Base-by-base conservation (phyloP, 2,797 vertebrate species). In the Gallinago stenura region DNA sequence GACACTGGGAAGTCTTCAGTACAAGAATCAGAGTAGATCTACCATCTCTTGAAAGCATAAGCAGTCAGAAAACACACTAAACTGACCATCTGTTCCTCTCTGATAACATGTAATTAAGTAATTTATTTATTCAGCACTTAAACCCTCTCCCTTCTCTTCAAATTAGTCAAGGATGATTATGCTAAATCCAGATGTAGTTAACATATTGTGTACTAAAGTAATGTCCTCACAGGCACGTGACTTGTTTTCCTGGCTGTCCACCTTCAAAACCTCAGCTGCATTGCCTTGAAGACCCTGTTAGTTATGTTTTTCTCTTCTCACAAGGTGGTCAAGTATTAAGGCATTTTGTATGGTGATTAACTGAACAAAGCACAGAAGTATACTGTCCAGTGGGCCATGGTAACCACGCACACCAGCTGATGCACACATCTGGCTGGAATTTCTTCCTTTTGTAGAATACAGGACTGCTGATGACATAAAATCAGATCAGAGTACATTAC, bases 71-170 rank as follows among this genome's bases (percentile, higher is more conserved):
- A 96, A 86, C 72, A 78, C 72, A 77, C 86, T 97, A 90, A 96
- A 94, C 90, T 97, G 97, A 96, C 97, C 97, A 98, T 98, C 97
- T 97, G 96, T 93, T 98, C 93, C 89, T 95, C 95, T 96, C 92
- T 51, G 80, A 97, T 97, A 97, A 97, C 91, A 91, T 78, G 79
- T 96, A 97, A 97, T 97, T 95, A 98, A 97, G 87, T 96, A 93
- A 97, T 97, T 96, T 97, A 97, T 97, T 98, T 97, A 96, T 97
- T 97, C 97, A 95, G 70, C 90, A 95, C 95, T 97, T 95, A 94
- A 97, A 83, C 68, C 60, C 54, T 93, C 50, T 97, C 91, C 77
- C 68, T 72, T 94, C 61, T 91, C 72, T 82, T 96, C 95, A 66
- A 81, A 97, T 97, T 96, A 96, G 97, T 95, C 96, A 97, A 93